phyloP scores from a whole-genome alignment of 2,888 invertebrate genomes.

The Eilema caniola region DNA sequence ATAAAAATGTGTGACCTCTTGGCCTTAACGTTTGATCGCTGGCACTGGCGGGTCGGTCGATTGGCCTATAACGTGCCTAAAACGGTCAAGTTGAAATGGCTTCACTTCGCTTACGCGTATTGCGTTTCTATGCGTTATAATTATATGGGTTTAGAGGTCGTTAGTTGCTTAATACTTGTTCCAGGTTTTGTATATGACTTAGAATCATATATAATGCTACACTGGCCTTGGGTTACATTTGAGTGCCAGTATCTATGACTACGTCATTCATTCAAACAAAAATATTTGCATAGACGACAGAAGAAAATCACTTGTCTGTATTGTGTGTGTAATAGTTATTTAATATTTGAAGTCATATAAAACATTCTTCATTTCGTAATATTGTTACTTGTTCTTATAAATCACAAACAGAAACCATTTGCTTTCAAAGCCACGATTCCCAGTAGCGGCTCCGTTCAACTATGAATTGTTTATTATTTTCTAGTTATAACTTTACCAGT shows the following conservation, averaged over 20 bases:
- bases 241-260: background rate
- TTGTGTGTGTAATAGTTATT: background rate
- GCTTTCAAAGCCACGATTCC: slow-evolving; percentile 20
- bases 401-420: slow-evolving; percentile 21
- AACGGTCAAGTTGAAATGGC: too few species aligned
- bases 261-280: background rate
- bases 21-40: too few species aligned
- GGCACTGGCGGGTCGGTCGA: too few species aligned
- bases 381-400: slow-evolving; percentile 21
- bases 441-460: slow-evolving; percentile 21
- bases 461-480: slow-evolving; percentile 40
- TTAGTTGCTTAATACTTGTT: too few species aligned
- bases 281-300: background rate
- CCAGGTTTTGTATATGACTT: too few species aligned
- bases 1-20: too few species aligned
- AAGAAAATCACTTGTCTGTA: background rate
- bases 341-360: background rate
- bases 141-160: too few species aligned
- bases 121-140: too few species aligned
- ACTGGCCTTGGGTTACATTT: background rate
- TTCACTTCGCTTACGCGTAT: too few species aligned
- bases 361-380: slow-evolving; percentile 7
- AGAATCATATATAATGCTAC: too few species aligned
- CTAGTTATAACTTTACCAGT: slow-evolving; percentile 31
- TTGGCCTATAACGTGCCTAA: too few species aligned